A percentile compares a stretch with the other conserved stretches of the same genome.
phyloP scores from a whole-genome alignment of 2,888 invertebrate genomes.

The Rotaria socialis region DNA sequence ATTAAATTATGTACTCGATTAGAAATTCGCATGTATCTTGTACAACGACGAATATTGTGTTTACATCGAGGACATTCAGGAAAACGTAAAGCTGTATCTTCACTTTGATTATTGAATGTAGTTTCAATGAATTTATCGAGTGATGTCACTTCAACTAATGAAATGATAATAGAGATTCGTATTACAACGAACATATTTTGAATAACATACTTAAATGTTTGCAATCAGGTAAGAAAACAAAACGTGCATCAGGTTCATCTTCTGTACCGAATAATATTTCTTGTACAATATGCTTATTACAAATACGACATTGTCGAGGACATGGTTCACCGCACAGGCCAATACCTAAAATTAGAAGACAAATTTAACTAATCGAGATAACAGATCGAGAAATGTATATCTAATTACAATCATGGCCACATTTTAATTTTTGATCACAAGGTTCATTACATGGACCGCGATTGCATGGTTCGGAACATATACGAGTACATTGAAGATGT shows the following conservation, averaged over 20 bases:
- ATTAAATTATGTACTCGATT: conserved; percentile 49
- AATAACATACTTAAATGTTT: conserved; percentile 49
- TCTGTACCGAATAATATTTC: conserved; percentile 58
- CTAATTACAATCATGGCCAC: conserved; percentile 44
- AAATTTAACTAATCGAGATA: background rate
- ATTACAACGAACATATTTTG: too few relatives aligned
- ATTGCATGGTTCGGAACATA: conserved; percentile 47
- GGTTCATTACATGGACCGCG: conserved; percentile 46
- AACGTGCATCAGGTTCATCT: conserved; percentile 62
- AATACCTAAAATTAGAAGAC: conserved; percentile 51
- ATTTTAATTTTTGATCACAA: conserved; percentile 40
- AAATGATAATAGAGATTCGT: background rate
- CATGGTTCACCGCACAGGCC: conserved; percentile 70
- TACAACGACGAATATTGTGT: conserved; percentile 64
- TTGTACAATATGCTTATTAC: conserved; percentile 56
- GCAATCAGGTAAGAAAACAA: conserved; percentile 55
- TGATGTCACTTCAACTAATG: conserved; percentile 54
- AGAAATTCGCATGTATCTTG: conserved; percentile 64
- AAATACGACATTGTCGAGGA: conserved; percentile 64
- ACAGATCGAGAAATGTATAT: background rate
- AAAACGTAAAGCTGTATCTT: conserved; percentile 51
- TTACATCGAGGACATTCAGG: conserved; percentile 66
- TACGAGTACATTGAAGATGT: conserved; percentile 44
- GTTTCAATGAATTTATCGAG: conserved; percentile 55
- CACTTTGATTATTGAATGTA: conserved; percentile 11